Conservation (phyloP, 2,888 invertebrate genomes). For the Brenthis hecate region DNA sequence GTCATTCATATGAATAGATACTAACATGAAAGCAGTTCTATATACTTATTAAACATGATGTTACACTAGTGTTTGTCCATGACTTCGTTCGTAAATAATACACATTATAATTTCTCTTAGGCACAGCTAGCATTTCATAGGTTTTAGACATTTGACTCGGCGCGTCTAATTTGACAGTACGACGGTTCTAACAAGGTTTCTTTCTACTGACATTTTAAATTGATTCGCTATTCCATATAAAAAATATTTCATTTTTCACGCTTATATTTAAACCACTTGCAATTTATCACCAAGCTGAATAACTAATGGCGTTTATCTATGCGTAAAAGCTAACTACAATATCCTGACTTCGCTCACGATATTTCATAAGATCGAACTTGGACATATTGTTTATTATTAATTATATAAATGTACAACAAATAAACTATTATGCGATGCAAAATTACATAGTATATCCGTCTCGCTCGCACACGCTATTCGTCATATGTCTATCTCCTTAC, state of each 20-base stretch:
- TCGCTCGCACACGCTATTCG: slow-evolving; percentile 24
- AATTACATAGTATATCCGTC: slow-evolving; percentile 12
- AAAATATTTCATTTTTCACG: slow-evolving; percentile 13
- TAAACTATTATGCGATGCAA: slow-evolving; percentile 6
- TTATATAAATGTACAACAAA: neutral
- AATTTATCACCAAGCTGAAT: slow-evolving; percentile 6
- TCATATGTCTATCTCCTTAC: slow-evolving; percentile 24
- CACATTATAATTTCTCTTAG: slow-evolving; percentile 7
- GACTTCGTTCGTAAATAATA: slow-evolving; percentile 7
- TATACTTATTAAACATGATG: neutral
- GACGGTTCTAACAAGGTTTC: neutral
- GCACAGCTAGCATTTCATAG: slow-evolving; percentile 11
- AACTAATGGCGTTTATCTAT: slow-evolving; percentile 12
- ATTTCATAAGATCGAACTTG: slow-evolving; percentile 4
- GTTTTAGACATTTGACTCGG: slow-evolving; percentile 19
- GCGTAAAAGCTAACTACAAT: slow-evolving; percentile 9
- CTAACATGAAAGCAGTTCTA: slow-evolving; percentile 5
- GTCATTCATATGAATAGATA: neutral
- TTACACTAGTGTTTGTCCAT: slow-evolving; percentile 20
- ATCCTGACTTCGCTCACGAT: neutral
- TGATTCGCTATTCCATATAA: slow-evolving; percentile 11
- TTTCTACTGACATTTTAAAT: neutral
- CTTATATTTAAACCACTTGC: neutral
- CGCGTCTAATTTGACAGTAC: neutral
- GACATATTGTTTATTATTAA: slow-evolving; percentile 4